Evolutionary conservation across 2,797 vertebrate genomes (phyloP).

Genomic region (Sebastes dallii): DNA sequence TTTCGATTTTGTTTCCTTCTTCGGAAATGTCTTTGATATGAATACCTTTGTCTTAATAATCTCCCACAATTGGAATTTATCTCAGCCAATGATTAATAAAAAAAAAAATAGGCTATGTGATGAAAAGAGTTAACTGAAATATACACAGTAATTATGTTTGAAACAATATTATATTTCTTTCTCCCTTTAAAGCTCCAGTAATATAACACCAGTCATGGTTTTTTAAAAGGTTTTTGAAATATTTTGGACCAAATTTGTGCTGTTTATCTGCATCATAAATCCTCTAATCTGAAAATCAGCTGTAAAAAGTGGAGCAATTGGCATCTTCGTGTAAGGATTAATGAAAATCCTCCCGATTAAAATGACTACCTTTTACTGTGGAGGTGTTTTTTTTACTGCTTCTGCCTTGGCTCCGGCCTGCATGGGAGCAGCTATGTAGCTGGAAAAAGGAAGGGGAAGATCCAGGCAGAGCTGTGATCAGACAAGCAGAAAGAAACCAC

Average conservation of each 20-base stretch:
- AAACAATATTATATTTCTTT: constrained; percentile 41
- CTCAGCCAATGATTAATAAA: constrained; percentile 31
- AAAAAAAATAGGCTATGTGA: constrained; percentile 31
- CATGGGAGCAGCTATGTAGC: constrained; percentile 24
- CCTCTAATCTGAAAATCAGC: constrained; percentile 61
- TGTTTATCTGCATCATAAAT: constrained; percentile 45
- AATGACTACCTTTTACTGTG: constrained; percentile 20
- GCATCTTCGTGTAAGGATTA: constrained; percentile 19
- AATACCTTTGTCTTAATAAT: constrained; percentile 45
- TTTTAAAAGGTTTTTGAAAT: constrained; percentile 35
- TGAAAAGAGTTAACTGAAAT: constrained; percentile 48
- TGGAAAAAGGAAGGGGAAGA: constrained; percentile 34
- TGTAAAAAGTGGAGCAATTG: constrained; percentile 59
- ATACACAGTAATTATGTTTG: constrained; percentile 50
- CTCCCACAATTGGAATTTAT: constrained; percentile 37
- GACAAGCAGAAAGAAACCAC: constrained; percentile 72
- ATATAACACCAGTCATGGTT: constrained; percentile 32
- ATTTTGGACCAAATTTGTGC: constrained; percentile 36
- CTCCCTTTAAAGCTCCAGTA: constrained; percentile 10
- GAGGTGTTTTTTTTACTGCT: constrained; percentile 15
- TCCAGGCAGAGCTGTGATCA: constrained; percentile 71
- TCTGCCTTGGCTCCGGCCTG: constrained; percentile 39
- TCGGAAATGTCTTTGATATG: constrained; percentile 4
- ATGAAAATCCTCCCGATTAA: constrained; percentile 44
- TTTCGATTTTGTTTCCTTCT: constrained; percentile 36